phyloP scores from a whole-genome alignment of 1,140 invertebrate genomes.

The Cotesia chilonis region DNA sequence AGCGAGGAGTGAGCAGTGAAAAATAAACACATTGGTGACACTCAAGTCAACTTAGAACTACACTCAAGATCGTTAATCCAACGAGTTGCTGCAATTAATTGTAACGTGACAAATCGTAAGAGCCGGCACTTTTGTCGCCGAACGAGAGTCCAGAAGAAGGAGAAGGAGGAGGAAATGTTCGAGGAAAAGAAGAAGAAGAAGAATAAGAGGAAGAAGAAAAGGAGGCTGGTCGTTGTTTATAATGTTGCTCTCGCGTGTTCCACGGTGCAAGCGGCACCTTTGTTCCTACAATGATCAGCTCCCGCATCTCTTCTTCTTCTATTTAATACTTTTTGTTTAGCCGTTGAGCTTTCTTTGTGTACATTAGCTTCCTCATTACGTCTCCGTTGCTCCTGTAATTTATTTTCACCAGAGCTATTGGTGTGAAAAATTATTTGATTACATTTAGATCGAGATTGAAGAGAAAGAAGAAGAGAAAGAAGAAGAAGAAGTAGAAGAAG shows the following conservation, averaged over 20 bases:
- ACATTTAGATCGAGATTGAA: no score
- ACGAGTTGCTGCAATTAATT: conserved; percentile 54
- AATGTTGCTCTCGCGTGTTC: conserved; percentile 40
- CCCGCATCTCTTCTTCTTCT: conserved; percentile 28
- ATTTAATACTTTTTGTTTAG: conserved; percentile 14
- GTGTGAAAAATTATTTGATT: conserved; percentile 16
- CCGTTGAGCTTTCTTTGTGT: conserved; percentile 12
- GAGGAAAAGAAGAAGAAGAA: conserved; percentile 20
- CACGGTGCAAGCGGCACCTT: conserved; percentile 36
- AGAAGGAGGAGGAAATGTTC: no score
- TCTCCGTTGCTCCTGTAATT: conserved; percentile 1
- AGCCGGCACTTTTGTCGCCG: conserved; percentile 37
- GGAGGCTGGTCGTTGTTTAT: conserved; percentile 35
- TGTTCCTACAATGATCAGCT: conserved; percentile 36
- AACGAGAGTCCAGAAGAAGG: conserved; percentile 23
- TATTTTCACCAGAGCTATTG: neutral
- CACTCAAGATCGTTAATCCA: conserved; percentile 52
- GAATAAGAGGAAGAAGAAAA: conserved; percentile 25
- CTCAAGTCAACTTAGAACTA: conserved; percentile 43
- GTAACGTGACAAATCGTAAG: conserved; percentile 56
- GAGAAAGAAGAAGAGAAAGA: no score
- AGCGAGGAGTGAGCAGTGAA: no score
- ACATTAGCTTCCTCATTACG: conserved; percentile 8
- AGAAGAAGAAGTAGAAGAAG: no score
- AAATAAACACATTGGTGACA: neutral